Conservation (phyloP, 2,888 invertebrate species). For the Rhagonycha lutea region DNA sequence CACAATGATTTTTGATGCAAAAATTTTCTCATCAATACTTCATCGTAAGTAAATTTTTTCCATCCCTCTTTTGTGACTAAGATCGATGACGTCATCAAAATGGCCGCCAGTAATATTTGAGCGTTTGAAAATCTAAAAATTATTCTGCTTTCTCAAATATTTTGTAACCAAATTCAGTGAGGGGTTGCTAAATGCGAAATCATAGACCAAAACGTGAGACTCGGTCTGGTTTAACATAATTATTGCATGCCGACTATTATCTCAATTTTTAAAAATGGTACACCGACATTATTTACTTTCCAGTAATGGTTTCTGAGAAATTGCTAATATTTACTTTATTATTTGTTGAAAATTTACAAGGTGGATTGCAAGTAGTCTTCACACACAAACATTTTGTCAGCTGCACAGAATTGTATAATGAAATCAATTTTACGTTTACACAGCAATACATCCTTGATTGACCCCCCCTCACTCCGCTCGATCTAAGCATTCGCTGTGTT, state of each 20-base stretch:
- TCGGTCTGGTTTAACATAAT: not conserved
- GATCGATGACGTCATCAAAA: too few relatives aligned
- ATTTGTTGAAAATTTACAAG: not conserved
- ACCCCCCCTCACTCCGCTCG: too few relatives aligned
- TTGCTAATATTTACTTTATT: not conserved
- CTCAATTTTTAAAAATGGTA: not conserved
- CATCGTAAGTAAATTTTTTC: too few relatives aligned
- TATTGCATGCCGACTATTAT: not conserved
- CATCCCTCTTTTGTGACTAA: too few relatives aligned
- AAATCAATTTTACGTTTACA: not conserved
- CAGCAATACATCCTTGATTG: not conserved
- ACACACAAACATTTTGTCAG: not conserved
- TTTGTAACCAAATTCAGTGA: too few relatives aligned
- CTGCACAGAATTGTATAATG: not conserved
- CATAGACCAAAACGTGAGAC: not conserved
- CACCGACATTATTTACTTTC: not conserved
- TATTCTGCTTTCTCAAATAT: too few relatives aligned
- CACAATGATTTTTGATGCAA: too few relatives aligned
- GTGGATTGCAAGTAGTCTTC: not conserved
- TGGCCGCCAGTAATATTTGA: too few relatives aligned
- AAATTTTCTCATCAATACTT: too few relatives aligned
- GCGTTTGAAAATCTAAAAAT: too few relatives aligned
- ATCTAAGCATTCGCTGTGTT: too few relatives aligned
- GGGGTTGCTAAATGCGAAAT: too few relatives aligned
- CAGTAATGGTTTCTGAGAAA: not conserved